Conservation (phyloP, 2,888 invertebrate genomes). For the Pristionchus fissidentatus region DNA sequence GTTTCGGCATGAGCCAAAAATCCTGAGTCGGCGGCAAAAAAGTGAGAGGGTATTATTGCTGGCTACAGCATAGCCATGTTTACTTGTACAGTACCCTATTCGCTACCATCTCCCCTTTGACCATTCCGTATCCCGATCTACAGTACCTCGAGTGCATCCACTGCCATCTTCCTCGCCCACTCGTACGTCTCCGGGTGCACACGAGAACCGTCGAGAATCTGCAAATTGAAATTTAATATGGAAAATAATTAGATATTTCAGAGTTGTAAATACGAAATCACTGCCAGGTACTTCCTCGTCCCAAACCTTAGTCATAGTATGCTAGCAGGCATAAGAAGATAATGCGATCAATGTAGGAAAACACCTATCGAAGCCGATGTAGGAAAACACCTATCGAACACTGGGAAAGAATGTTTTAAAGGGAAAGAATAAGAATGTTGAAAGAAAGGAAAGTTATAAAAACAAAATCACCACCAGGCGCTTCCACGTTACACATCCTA, state of each 20-base stretch:
- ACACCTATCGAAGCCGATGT: neutral
- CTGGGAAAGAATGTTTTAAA: too few species aligned
- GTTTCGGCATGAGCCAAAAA: too few species aligned
- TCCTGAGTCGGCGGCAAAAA: too few species aligned
- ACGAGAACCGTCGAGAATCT: constrained; percentile 89
- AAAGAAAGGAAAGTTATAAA: too few species aligned
- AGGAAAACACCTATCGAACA: neutral
- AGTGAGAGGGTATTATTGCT: too few species aligned
- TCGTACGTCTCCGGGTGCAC: constrained; percentile 99
- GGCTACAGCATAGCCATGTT: neutral
- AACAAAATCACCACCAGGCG: too few species aligned
- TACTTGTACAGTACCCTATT: neutral
- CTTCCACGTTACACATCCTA: too few species aligned
- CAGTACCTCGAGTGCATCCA: constrained; percentile 93
- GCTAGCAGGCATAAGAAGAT: too few species aligned
- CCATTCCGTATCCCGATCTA: neutral
- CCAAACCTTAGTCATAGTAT: neutral
- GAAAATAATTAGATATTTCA: neutral
- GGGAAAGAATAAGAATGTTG: too few species aligned
- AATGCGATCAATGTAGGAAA: too few species aligned
- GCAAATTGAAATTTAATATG: constrained; percentile 76
- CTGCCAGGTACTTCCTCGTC: neutral
- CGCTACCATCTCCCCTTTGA: neutral
- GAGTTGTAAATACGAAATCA: neutral
- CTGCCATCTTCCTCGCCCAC: constrained; percentile 99